Evolutionary conservation across 2,113 vertebrate genomes (phyloP).

Genomic region (Petromus typicus): DNA sequence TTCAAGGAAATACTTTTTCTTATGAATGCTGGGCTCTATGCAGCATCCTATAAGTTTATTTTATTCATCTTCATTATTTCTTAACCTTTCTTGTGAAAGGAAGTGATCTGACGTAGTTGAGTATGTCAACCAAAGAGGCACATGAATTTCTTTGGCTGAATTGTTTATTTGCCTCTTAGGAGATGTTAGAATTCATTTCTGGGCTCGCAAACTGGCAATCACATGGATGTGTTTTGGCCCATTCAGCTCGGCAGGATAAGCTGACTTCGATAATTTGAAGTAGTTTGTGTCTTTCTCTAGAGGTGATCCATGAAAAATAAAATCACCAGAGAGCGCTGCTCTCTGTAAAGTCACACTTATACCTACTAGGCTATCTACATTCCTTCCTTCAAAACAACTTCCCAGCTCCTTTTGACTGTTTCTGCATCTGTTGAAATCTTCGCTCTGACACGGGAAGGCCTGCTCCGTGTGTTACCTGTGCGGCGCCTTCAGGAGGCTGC

Average conservation of each 20-base stretch:
- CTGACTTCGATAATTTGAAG: slow-evolving; percentile 48
- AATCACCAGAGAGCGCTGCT: not conserved
- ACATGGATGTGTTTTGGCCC: not conserved
- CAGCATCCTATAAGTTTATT: not conserved
- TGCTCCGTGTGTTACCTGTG: not conserved
- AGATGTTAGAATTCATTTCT: slow-evolving; percentile 19
- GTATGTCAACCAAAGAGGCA: not conserved
- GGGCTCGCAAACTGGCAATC: not conserved
- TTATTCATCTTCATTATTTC: slow-evolving; percentile 11
- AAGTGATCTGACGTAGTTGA: not conserved
- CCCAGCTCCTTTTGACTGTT: not conserved
- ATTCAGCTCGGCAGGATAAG: not conserved
- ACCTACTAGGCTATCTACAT: not conserved
- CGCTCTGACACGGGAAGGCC: not conserved
- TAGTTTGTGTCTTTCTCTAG: slow-evolving; percentile 54
- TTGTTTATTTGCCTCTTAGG: not conserved
- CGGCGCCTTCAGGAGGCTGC: not conserved
- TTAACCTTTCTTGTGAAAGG: slow-evolving; percentile 38
- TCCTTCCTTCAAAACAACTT: not conserved
- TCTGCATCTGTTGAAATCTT: not conserved
- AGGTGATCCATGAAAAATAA: not conserved
- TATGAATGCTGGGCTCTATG: not conserved
- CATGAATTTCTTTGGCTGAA: not conserved
- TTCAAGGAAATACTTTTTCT: not conserved
- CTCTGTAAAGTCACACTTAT: slow-evolving; percentile 19